Percentiles rank a stretch among this genome's conserved stretches.
Evolutionary conservation across 2,797 vertebrate genomes (phyloP).

Genomic region (Brachymystax lenok): DNA sequence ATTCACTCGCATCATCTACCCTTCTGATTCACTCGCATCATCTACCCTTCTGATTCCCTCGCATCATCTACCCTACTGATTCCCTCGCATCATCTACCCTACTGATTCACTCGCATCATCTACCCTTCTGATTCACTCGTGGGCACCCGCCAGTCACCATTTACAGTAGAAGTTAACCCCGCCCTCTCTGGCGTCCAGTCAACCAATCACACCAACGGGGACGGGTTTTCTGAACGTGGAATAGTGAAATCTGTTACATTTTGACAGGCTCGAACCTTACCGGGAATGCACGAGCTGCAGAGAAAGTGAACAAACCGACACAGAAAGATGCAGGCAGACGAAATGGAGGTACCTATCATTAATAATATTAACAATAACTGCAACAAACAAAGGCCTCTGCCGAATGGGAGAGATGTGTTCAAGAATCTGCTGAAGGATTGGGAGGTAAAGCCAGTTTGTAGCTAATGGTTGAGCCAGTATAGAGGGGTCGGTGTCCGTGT

Average conservation of each 20-base stretch:
- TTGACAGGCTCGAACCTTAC: slow-evolving; percentile 41
- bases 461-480: slow-evolving; percentile 9
- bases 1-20: neutral
- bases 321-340: slow-evolving; percentile 74
- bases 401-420: slow-evolving; percentile 81
- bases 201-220: slow-evolving; percentile 45
- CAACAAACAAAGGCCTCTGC: slow-evolving; percentile 67
- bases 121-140: too few species aligned
- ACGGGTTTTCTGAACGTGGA: slow-evolving; percentile 31
- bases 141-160: neutral
- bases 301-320: slow-evolving; percentile 47
- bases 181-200: slow-evolving; percentile 18
- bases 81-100: too few species aligned
- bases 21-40: too few species aligned
- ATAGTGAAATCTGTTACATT: slow-evolving; percentile 23
- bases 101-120: too few species aligned
- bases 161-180: slow-evolving; percentile 16
- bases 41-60: neutral
- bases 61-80: too few species aligned
- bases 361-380: slow-evolving; percentile 70
- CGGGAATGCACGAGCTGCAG: slow-evolving; percentile 50
- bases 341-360: slow-evolving; percentile 79
- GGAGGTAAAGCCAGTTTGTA: slow-evolving; percentile 76
- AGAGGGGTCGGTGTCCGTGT: slow-evolving; percentile 18
- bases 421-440: slow-evolving; percentile 82